phyloP scores from a whole-genome alignment of 1,140 invertebrate genomes.

The Drosophila mojavensis region DNA sequence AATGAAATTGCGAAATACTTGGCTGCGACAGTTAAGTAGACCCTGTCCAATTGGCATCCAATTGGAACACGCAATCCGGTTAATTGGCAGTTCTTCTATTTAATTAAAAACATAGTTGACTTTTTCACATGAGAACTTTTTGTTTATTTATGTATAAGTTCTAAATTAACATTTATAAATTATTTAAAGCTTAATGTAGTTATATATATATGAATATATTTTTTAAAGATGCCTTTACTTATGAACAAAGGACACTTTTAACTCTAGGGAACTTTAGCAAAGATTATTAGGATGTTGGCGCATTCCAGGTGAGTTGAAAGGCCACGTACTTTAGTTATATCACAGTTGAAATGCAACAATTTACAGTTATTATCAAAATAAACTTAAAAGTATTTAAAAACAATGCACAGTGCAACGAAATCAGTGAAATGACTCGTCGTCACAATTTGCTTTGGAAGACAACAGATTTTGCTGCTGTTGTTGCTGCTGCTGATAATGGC shows the following conservation, averaged over 20 bases:
- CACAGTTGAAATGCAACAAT: slow-evolving; percentile 70
- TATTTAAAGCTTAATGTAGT: slow-evolving; percentile 74
- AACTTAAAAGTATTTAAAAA: slow-evolving; percentile 64
- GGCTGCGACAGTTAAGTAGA: too few species aligned
- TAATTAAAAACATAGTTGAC: background rate
- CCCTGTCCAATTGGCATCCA: background rate
- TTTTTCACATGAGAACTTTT: slow-evolving; percentile 32
- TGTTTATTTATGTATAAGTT: slow-evolving; percentile 50
- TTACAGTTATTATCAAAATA: slow-evolving; percentile 46
- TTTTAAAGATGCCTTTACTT: slow-evolving; percentile 33
- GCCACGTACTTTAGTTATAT: slow-evolving; percentile 65
- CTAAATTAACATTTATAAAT: slow-evolving; percentile 76
- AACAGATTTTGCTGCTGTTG: slow-evolving; percentile 69
- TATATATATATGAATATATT: background rate
- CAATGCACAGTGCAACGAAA: slow-evolving; percentile 48
- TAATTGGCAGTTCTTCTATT: background rate
- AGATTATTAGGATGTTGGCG: slow-evolving; percentile 54
- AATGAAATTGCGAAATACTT: too few species aligned
- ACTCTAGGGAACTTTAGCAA: slow-evolving; percentile 51
- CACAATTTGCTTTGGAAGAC: slow-evolving; percentile 77
- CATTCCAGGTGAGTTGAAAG: slow-evolving; percentile 37
- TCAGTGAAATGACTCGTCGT: slow-evolving; percentile 20
- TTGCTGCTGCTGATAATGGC: slow-evolving; percentile 25
- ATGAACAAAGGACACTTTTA: slow-evolving; percentile 12
- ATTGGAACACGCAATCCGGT: too few species aligned